A percentile compares a stretch with the other conserved stretches of the same genome.
phyloP scores from a whole-genome alignment of 2,888 invertebrate genomes.

The Chloromyia formosa region DNA sequence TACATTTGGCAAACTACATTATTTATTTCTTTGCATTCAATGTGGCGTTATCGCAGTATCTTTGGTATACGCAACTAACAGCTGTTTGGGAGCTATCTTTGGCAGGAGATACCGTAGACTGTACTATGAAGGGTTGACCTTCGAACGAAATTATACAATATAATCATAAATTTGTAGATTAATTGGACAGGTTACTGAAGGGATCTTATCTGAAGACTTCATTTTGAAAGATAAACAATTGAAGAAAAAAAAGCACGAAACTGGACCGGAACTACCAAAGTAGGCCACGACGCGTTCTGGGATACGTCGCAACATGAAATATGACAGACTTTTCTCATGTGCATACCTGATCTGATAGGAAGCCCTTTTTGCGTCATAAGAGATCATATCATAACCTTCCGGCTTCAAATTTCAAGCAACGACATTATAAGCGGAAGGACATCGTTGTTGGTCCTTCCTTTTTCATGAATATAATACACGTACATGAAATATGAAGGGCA shows the following conservation, averaged over 20 bases:
- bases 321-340: background rate
- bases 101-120: no score
- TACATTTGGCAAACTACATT: no score
- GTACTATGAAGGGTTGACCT: conserved; percentile 28
- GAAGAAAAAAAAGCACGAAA: background rate
- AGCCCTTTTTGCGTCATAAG: background rate
- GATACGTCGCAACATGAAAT: background rate
- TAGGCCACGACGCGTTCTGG: background rate
- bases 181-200: conserved; percentile 9
- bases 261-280: conserved; percentile 12
- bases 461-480: background rate
- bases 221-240: background rate
- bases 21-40: no score
- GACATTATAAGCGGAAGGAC: conserved; percentile 8
- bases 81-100: background rate
- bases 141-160: background rate
- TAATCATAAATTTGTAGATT: conserved; percentile 19
- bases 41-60: no score
- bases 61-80: background rate
- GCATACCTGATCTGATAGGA: background rate
- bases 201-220: conserved; percentile 16
- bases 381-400: conserved; percentile 34
- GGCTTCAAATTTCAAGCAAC: conserved; percentile 17
- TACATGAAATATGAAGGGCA: conserved; percentile 36
- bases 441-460: background rate